A percentile compares a stretch with the other conserved stretches of the same genome.
Conservation (phyloP, 1,140 invertebrate species). For the Hormaphis cornu region DNA sequence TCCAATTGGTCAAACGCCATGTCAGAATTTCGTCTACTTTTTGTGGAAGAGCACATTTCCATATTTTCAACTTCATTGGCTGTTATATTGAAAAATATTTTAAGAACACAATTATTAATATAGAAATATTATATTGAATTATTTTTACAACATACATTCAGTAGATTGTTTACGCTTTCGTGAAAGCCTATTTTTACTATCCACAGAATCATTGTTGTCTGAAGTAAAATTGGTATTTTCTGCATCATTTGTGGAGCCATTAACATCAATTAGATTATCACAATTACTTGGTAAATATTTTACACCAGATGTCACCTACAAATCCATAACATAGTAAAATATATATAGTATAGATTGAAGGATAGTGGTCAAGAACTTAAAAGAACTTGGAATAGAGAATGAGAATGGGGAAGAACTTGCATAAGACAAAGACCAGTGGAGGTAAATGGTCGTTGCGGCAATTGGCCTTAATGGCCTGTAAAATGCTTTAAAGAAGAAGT, state of each 20-base stretch:
- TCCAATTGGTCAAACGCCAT: conserved; percentile 30
- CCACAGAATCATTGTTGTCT: conserved; percentile 24
- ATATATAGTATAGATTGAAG: too few relatives aligned
- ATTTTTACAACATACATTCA: not conserved
- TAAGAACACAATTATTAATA: not conserved
- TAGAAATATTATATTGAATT: not conserved
- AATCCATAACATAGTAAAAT: not conserved
- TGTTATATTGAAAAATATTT: not conserved
- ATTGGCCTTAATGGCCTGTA: too few relatives aligned
- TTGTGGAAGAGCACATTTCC: conserved; percentile 25
- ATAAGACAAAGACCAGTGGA: too few relatives aligned
- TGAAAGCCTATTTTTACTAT: conserved; percentile 17
- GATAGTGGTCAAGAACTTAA: too few relatives aligned
- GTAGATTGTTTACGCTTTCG: conserved; percentile 20
- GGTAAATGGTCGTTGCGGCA: too few relatives aligned
- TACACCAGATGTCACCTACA: conserved; percentile 26
- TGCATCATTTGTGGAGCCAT: conserved; percentile 26
- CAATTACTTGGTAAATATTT: conserved; percentile 28
- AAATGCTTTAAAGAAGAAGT: too few relatives aligned
- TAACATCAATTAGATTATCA: conserved; percentile 26
- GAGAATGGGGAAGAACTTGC: too few relatives aligned
- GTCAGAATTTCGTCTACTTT: conserved; percentile 29
- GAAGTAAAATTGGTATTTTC: conserved; percentile 16
- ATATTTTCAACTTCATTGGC: conserved; percentile 17
- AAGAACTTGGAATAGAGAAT: too few relatives aligned